Evolutionary conservation across 2,888 invertebrate genomes (phyloP).

Genomic region (Aphodius sticticus): DNA sequence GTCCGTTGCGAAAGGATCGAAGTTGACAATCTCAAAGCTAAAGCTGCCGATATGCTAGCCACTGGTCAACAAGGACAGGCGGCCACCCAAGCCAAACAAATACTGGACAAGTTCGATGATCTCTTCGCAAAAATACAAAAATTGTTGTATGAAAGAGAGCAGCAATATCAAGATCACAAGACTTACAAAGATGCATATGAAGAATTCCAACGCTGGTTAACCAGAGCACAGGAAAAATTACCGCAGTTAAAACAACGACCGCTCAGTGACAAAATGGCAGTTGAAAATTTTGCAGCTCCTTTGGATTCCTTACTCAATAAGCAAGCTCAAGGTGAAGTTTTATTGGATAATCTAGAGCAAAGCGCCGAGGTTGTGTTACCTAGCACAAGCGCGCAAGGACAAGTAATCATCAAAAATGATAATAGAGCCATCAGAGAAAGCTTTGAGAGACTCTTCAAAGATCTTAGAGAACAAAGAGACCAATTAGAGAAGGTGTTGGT

Average conservation of each 20-base stretch:
- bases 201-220: slow-evolving; percentile 88
- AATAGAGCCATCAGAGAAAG: slow-evolving; percentile 85
- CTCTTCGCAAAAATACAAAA: slow-evolving; percentile 80
- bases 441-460: slow-evolving; percentile 84
- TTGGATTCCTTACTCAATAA: slow-evolving; percentile 86
- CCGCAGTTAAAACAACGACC: slow-evolving; percentile 86
- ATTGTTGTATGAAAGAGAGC: slow-evolving; percentile 79
- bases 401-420: slow-evolving; percentile 82
- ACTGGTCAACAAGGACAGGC: slow-evolving; percentile 86
- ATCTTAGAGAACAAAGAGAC: slow-evolving; percentile 84
- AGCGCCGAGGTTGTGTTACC: slow-evolving; percentile 88
- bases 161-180: slow-evolving; percentile 87
- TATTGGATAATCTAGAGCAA: slow-evolving; percentile 87
- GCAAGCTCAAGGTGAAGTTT: slow-evolving; percentile 87
- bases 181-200: slow-evolving; percentile 92
- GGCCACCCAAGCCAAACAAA: slow-evolving; percentile 84
- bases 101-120: slow-evolving; percentile 83
- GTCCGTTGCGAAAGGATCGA: slow-evolving; percentile 89
- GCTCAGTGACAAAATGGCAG: slow-evolving; percentile 84
- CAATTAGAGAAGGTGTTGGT: slow-evolving; percentile 81
- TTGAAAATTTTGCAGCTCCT: slow-evolving; percentile 89
- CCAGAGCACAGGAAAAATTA: slow-evolving; percentile 86
- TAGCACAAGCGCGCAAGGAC: slow-evolving; percentile 82
- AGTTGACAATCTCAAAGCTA: slow-evolving; percentile 84
- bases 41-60: slow-evolving; percentile 85